Evolutionary conservation across 2,888 invertebrate species (phyloP).

Genomic region (Tridacna gigas): DNA sequence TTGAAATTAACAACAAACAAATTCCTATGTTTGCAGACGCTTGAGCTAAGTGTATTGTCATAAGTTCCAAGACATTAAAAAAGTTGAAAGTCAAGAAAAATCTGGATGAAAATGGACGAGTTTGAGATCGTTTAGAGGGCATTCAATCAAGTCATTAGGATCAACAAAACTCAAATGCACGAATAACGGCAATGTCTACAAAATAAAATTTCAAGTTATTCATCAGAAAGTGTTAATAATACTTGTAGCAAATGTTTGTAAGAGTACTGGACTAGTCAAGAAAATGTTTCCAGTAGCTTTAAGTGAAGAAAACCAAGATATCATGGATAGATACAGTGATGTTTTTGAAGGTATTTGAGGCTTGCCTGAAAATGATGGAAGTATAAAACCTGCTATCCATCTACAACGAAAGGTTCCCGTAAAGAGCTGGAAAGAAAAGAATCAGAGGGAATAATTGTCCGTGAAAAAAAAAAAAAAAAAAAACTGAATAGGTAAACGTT

Average conservation of each 20-base stretch:
- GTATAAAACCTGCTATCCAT: conserved; percentile 36
- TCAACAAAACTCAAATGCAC: conserved; percentile 13
- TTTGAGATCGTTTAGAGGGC: not conserved
- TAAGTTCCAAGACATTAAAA: not conserved
- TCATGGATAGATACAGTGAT: conserved; percentile 25
- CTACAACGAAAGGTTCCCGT: conserved; percentile 57
- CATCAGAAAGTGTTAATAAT: no score
- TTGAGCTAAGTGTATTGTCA: not conserved
- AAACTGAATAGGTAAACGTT: conserved; percentile 63
- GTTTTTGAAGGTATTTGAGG: conserved; percentile 49
- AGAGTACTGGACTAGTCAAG: no score
- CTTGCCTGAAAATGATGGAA: conserved; percentile 37
- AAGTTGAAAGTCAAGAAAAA: not conserved
- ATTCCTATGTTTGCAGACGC: not conserved
- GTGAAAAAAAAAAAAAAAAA: no score
- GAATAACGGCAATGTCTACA: no score
- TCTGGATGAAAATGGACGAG: not conserved
- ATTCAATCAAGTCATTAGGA: not conserved
- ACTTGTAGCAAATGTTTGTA: no score
- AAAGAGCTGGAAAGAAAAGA: conserved; percentile 42
- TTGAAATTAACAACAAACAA: not conserved
- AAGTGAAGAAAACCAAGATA: no score
- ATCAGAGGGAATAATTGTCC: conserved; percentile 56
- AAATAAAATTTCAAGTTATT: no score
- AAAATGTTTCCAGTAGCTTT: no score